A percentile compares a stretch with the other conserved stretches of the same genome.
phyloP scores from a whole-genome alignment of 2,888 invertebrate genomes.

The Glaucopsyche alexis region DNA sequence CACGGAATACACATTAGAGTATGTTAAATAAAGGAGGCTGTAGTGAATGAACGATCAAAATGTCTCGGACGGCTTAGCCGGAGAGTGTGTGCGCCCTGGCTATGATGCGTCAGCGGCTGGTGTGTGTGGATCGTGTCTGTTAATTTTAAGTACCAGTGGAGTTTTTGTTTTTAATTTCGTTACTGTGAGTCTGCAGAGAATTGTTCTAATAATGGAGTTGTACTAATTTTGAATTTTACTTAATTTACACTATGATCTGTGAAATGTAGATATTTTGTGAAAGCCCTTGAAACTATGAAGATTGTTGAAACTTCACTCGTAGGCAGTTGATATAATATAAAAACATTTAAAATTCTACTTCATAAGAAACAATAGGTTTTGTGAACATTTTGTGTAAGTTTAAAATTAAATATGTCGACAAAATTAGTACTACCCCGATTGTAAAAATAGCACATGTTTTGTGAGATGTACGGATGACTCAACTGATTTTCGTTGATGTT shows the following conservation, averaged over 20 bases:
- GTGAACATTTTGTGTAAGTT: neutral
- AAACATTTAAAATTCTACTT: too few relatives aligned
- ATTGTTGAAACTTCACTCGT: neutral
- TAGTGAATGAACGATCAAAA: conserved; percentile 31
- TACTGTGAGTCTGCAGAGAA: conserved; percentile 11
- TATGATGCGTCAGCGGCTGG: conserved; percentile 28
- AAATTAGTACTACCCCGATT: neutral
- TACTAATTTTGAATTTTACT: conserved; percentile 14
- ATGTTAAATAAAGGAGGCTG: conserved; percentile 33
- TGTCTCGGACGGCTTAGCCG: conserved; percentile 40
- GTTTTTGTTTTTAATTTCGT: conserved; percentile 28
- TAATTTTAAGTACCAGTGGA: conserved; percentile 36
- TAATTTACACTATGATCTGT: neutral
- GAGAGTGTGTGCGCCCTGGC: conserved; percentile 35
- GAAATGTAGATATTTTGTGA: too few relatives aligned
- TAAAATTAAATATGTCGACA: neutral
- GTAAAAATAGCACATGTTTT: neutral
- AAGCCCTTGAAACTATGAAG: neutral
- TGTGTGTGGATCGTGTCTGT: conserved; percentile 29
- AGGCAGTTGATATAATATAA: too few relatives aligned
- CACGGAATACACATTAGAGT: conserved; percentile 13
- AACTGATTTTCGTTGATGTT: neutral
- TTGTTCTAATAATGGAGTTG: neutral
- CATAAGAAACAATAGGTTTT: too few relatives aligned
- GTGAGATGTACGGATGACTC: neutral